These are phyloP conservation scores for Nycticryphes semicollaris DNA, from an alignment of 2,113 vertebrate genomes.

Conservation along the genomic window DNA sequence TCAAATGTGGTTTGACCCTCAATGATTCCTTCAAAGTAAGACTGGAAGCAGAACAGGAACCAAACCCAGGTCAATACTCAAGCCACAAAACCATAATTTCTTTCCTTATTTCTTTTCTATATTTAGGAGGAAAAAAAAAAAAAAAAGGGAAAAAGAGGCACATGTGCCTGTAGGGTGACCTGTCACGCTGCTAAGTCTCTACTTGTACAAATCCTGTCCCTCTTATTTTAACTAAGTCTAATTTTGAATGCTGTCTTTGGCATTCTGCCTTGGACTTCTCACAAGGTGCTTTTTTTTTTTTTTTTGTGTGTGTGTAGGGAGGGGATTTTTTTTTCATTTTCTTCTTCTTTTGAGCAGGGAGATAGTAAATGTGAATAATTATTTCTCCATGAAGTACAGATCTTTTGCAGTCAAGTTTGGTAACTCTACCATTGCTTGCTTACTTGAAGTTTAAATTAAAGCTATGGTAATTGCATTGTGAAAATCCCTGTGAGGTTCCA, in stretches of 20 bases:
- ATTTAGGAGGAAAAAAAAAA: background rate
- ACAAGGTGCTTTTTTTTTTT: background rate
- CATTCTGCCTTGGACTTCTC: constrained; percentile 7
- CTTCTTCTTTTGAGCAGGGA: background rate
- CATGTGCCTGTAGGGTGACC: background rate
- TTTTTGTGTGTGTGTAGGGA: too few species aligned
- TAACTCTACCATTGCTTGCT: background rate
- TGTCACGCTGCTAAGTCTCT: constrained; percentile 26
- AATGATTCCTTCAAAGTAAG: constrained; percentile 56
- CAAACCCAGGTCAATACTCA: constrained; percentile 44
- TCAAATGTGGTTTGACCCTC: constrained; percentile 54
- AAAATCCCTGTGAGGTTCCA: background rate
- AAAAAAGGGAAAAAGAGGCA: background rate
- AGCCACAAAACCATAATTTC: constrained; percentile 61
- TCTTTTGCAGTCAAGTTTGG: constrained; percentile 8
- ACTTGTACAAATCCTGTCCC: background rate
- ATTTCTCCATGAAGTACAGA: constrained; percentile 6
- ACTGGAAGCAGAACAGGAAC: constrained; percentile 57
- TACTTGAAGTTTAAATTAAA: constrained; percentile 15
- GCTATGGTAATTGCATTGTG: background rate
- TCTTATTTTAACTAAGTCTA: constrained; percentile 32
- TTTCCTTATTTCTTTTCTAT: constrained; percentile 41
- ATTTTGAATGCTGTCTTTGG: constrained; percentile 59
- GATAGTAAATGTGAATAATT: constrained; percentile 26
- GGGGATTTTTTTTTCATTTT: background rate